Conservation (phyloP, 2,888 invertebrate species). For the Tenthredo livida region DNA sequence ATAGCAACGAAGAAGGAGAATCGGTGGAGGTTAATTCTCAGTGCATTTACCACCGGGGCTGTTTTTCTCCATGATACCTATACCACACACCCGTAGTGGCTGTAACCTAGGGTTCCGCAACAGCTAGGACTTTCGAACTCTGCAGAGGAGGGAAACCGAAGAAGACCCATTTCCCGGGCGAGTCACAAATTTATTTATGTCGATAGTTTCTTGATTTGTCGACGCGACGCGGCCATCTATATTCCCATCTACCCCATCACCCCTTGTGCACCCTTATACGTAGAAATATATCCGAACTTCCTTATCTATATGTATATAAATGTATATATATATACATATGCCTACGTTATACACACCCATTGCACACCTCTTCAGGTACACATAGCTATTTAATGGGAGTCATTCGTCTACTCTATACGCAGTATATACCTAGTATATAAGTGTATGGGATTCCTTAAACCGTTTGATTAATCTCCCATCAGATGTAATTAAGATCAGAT, state of each 20-base stretch:
- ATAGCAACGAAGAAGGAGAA: too few species aligned
- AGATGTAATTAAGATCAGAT: not conserved
- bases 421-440: not conserved
- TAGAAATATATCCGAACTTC: conserved; percentile 29
- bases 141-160: not conserved
- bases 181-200: conserved; percentile 78
- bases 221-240: conserved; percentile 77
- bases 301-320: not conserved
- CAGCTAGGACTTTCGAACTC: conserved; percentile 13
- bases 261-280: not conserved
- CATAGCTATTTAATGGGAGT: not conserved
- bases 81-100: not conserved
- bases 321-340: not conserved
- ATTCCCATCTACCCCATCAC: conserved; percentile 60
- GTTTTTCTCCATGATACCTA: not conserved
- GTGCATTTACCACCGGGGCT: not conserved
- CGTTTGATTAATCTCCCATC: not conserved
- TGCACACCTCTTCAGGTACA: not conserved
- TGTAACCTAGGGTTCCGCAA: not conserved
- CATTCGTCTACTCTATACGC: not conserved
- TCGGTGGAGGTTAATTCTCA: not conserved
- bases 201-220: conserved; percentile 79
- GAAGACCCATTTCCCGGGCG: conserved; percentile 67
- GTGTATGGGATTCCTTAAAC: not conserved
- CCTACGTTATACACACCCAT: not conserved